These are phyloP conservation scores for Stegostoma tigrinum DNA, from an alignment of 2,113 vertebrate genomes.

Conservation along the genomic window DNA sequence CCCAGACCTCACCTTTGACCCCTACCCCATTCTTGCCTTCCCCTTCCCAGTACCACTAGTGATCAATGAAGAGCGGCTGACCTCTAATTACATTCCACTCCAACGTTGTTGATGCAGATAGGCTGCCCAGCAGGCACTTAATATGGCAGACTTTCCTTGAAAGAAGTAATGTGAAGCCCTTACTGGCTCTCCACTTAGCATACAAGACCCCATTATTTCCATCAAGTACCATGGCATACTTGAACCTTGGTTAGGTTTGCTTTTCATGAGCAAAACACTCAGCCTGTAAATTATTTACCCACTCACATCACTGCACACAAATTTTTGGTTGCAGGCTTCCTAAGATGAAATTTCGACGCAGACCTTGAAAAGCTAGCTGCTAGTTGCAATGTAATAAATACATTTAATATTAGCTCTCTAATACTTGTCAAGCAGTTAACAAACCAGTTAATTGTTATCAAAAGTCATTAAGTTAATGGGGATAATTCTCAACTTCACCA, in stretches of 20 bases:
- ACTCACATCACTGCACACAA: background rate
- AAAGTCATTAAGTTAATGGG: background rate
- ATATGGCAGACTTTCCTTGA: background rate
- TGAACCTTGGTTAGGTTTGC: background rate
- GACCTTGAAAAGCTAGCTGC: background rate
- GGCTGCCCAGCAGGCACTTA: background rate
- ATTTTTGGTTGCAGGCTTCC: background rate
- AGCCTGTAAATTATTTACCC: background rate
- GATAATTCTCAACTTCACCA: background rate
- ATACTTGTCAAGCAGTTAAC: background rate
- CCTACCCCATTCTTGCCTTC: background rate
- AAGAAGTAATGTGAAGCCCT: background rate
- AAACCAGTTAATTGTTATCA: conserved; percentile 9
- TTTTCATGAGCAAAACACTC: background rate
- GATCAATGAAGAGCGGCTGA: background rate
- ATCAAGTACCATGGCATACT: background rate
- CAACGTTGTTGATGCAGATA: background rate
- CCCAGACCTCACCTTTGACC: background rate
- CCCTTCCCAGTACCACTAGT: no score
- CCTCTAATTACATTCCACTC: background rate
- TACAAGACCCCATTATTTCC: background rate
- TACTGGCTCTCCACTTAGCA: background rate
- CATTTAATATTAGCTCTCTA: background rate
- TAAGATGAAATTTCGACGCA: background rate
- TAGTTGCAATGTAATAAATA: background rate